A percentile compares a stretch with the other conserved stretches of the same genome.
Conservation (phyloP, 1,140 invertebrate species). For the Lithobius niger region DNA sequence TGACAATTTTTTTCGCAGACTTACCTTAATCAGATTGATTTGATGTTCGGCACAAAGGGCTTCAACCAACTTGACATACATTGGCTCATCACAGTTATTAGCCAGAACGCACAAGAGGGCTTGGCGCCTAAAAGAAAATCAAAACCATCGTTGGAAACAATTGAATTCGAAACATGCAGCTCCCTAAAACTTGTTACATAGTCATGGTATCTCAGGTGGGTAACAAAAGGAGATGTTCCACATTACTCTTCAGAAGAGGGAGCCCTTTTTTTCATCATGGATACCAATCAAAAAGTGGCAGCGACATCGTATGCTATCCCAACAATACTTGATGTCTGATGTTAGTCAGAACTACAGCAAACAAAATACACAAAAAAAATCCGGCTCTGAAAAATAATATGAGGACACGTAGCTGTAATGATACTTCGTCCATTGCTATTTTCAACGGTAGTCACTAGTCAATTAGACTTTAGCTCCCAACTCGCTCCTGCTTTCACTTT, state of each 20-base stretch:
- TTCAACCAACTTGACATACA: conserved; percentile 95
- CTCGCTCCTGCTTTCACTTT: too few species aligned
- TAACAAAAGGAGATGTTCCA: too few species aligned
- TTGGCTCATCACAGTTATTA: conserved; percentile 94
- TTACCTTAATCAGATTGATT: conserved; percentile 80
- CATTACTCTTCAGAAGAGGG: neutral
- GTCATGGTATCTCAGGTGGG: too few species aligned
- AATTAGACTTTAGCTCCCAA: too few species aligned
- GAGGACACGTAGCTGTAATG: too few species aligned
- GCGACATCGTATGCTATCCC: neutral
- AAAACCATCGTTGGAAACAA: too few species aligned
- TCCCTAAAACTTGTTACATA: too few species aligned
- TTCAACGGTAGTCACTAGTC: too few species aligned
- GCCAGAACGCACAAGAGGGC: conserved; percentile 92
- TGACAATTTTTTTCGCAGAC: too few species aligned
- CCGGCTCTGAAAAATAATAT: neutral
- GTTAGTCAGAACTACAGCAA: neutral
- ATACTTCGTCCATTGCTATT: too few species aligned
- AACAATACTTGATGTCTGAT: neutral
- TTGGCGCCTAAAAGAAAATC: conserved; percentile 53
- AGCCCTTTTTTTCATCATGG: neutral
- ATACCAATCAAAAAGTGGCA: neutral
- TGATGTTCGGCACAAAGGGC: conserved; percentile 96
- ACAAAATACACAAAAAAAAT: neutral
- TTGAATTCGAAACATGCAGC: too few species aligned